Conservation (phyloP, 2,888 invertebrate species). For the Chymomyza caudatula region DNA sequence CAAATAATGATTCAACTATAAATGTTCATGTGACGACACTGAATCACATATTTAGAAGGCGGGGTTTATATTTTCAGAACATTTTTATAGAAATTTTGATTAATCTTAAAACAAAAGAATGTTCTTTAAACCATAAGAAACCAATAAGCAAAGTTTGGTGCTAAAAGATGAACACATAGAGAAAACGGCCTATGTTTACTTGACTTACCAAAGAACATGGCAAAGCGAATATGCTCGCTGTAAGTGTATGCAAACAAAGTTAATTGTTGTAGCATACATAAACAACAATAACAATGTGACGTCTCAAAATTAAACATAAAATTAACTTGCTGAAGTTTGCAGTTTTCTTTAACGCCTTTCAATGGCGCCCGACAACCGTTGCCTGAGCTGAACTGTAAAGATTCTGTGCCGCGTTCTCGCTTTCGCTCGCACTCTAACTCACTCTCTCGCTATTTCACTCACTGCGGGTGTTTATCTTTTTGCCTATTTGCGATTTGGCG, state of each 20-base stretch:
- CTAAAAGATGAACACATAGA: too few species aligned
- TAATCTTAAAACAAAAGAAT: too few species aligned
- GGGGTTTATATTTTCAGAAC: too few species aligned
- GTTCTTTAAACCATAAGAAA: too few species aligned
- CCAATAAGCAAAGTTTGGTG: too few species aligned
- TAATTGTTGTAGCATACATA: not conserved
- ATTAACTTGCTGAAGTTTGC: constrained; percentile 39
- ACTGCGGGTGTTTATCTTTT: constrained; percentile 23
- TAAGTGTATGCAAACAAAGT: not conserved
- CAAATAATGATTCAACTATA: too few species aligned
- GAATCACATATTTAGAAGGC: too few species aligned
- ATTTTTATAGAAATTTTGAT: too few species aligned
- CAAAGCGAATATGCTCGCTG: not conserved
- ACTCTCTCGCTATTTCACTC: constrained; percentile 36
- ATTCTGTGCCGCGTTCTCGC: constrained; percentile 15
- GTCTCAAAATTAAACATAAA: constrained; percentile 31
- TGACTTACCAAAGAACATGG: not conserved
- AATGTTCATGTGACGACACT: too few species aligned
- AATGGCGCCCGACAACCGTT: not conserved
- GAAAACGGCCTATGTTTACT: too few species aligned
- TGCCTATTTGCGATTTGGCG: constrained; percentile 39
- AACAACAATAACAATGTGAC: not conserved
- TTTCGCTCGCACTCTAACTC: constrained; percentile 25
- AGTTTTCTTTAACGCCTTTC: constrained; percentile 26
- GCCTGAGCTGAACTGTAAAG: not conserved